Base-by-base conservation (phyloP, 2,888 invertebrate genomes). In the Troilus luridus region DNA sequence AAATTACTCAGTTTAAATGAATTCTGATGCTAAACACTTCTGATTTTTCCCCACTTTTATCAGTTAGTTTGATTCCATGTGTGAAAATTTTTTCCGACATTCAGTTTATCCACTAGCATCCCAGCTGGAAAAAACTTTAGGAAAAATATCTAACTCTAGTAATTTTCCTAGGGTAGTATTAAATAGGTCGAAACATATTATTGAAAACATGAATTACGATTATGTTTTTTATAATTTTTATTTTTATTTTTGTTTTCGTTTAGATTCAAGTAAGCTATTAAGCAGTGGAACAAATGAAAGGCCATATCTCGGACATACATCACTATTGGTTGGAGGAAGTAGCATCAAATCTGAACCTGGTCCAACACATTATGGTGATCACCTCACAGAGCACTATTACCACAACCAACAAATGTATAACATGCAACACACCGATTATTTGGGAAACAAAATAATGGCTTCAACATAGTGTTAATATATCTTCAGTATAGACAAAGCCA, bases 231-330 rank as follows among this genome's bases (percentile, higher is more conserved):
- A 56, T 89, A 9, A 81, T 27, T 21, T 24, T 77, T 90, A 56
- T 56, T 24, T 81, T 90, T 11, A 24, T 90, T 91, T 88, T 67
- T 41, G 62, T 91, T 88, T 81, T 19, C 12, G 14, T 67, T n/a
- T 19, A 88, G 91, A 91, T 90, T 54, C 90, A 90, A 91, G 91
- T 27, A 91, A 92, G 54, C 88, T 89, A 9, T 85, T 91, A 17
- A 91, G 88, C 81, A 90, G 58, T 72, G 91, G 89, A 24, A 62
- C 91, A 9, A 58, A 93, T 93, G 81, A 94, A 93, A 91, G 93
- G 93, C 95, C 95, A 0, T 95, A 95, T 93, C 94, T 96, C 77
- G 96, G 95, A 1, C 96, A 96, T 93, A 95, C 95, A 54, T 95
- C 95, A 10, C 94, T 96, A 21, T 93, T 96, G n/a, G 91, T 92